Percentiles rank a stretch among this genome's conserved stretches.
Conservation (phyloP, 2,113 vertebrate genomes). For the Chroicocephalus ridibundus region DNA sequence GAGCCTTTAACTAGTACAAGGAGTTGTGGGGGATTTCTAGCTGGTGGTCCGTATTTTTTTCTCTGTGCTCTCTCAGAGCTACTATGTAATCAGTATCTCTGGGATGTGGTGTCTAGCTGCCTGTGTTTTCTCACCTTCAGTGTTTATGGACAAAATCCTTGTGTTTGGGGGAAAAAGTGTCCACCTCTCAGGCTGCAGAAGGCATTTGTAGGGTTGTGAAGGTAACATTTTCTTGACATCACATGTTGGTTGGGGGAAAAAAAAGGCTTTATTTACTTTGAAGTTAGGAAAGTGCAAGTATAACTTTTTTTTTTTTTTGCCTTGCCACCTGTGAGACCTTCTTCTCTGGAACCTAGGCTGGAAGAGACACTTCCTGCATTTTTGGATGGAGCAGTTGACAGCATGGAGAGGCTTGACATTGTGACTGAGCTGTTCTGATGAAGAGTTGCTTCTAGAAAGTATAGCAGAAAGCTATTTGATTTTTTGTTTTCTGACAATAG, state of each 20-base stretch:
- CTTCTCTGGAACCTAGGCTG: not conserved
- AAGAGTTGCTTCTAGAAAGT: not conserved
- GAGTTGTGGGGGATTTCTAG: not conserved
- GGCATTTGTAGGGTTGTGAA: not conserved
- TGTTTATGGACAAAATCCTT: not conserved
- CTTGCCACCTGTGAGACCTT: not conserved
- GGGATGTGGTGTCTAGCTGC: not conserved
- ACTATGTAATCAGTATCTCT: not conserved
- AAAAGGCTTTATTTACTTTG: not conserved
- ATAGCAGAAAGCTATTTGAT: accelerated
- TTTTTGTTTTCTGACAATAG: not conserved
- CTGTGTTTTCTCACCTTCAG: not conserved
- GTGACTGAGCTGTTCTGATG: not conserved
- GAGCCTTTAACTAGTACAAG: not conserved
- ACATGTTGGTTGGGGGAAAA: accelerated
- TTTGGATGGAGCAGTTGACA: not conserved
- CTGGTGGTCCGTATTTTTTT: not conserved
- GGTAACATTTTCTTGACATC: accelerated
- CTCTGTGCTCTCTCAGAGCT: not conserved
- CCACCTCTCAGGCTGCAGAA: not conserved
- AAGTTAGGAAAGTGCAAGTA: not conserved
- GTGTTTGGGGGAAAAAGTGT: not conserved
- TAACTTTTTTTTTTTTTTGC: not conserved
- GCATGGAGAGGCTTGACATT: not conserved
- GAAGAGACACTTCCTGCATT: not conserved